Base-by-base conservation (phyloP, 2,888 invertebrate genomes). In the Chamaedrilus cognettii region DNA sequence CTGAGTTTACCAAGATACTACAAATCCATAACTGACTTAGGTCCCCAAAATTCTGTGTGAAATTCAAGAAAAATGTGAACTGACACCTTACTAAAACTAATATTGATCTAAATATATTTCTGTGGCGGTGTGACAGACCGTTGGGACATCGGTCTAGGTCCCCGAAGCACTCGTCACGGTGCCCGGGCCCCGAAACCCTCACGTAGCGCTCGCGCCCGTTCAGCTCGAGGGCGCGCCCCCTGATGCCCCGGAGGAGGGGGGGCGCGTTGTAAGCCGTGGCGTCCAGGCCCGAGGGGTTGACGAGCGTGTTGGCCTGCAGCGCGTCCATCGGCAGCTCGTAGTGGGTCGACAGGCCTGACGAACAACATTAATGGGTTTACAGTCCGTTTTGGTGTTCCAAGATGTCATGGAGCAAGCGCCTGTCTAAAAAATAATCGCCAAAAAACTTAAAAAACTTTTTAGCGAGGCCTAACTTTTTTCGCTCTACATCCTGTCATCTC, bases 251-350 rank as follows among this genome's bases (percentile, higher is more conserved):
- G 3, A 75, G 73, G 28, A 76, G 63, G 7, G 63, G 56, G 2
- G 79, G 76, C 50, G 61, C 51, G 15, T 76, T 76, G 34, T 61
- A 68, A 65, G 42, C 65, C 50, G 71, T 72, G 32, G 80, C 76
- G 64, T 82, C 80, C 64, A 82, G 73, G 62, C 82, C 82, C 3
- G 81, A 81, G 3, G 79, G 80, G 66, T 81, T 82, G 49, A 74
- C 66, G 0, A 80, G 58, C 2, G 70, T 72, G 31, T 65, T 70
- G 0, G 74, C 75, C 3, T 66, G 15, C 23, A 80, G 66, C 0
- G 61, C 55, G 72, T 82, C 81, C 80, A 82, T 80, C 0, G 82
- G 81, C 15, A 82, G 72, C 33, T 76, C 72, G 72, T 82, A 82
- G 58, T 76, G 73, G 4, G 75, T 77, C 51, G 70, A 70, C 1